Conservation (phyloP, 2,113 vertebrate species). For the Callipepla californica region DNA sequence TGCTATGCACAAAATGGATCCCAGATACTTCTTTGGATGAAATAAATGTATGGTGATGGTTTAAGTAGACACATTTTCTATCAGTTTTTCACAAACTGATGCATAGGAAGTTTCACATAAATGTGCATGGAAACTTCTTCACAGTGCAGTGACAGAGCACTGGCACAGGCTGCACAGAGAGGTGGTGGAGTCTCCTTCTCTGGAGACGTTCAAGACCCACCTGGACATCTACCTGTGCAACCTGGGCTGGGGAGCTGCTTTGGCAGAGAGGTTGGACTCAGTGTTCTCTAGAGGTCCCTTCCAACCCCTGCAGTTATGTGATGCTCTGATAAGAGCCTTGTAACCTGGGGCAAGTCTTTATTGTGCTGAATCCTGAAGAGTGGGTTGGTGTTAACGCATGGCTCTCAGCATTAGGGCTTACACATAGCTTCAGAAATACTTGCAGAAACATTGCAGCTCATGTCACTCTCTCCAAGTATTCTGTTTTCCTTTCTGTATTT, state of each 20-base stretch:
- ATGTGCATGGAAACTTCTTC: no score
- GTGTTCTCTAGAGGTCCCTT: no score
- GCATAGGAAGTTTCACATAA: no score
- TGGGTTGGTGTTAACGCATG: neutral
- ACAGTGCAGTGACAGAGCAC: no score
- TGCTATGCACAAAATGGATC: neutral
- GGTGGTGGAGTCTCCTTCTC: no score
- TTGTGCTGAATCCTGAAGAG: neutral
- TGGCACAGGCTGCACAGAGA: no score
- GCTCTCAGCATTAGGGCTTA: neutral
- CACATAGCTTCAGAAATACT: neutral
- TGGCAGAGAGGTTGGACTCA: no score
- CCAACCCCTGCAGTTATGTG: no score
- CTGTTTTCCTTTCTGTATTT: neutral
- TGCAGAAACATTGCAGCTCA: neutral
- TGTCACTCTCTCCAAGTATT: neutral
- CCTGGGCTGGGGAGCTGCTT: no score
- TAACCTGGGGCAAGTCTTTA: neutral
- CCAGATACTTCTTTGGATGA: neutral
- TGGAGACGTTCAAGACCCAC: no score
- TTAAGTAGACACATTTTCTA: neutral
- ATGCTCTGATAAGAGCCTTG: neutral
- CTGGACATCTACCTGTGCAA: no score
- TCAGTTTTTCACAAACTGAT: no score
- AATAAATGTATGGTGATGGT: neutral